A percentile compares a stretch with the other conserved stretches of the same genome.
phyloP scores from a whole-genome alignment of 1,140 invertebrate species.

The Cheumatopsyche charites region DNA sequence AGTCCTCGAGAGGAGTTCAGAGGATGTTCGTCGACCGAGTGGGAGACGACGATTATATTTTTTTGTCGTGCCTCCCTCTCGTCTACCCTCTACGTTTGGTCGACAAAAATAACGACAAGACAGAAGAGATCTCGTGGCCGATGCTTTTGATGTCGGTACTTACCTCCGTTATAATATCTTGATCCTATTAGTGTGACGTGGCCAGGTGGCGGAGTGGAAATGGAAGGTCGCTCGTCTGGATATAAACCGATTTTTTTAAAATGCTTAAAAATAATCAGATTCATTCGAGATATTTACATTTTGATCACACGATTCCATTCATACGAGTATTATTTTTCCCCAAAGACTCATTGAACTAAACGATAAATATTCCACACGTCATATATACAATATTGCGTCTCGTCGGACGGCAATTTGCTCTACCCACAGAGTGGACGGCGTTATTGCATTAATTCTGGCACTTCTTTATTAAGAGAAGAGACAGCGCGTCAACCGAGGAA shows the following conservation, averaged over 20 bases:
- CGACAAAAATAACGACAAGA: constrained; percentile 47
- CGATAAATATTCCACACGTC: no score
- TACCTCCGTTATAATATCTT: constrained; percentile 45
- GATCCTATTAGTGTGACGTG: constrained; percentile 45
- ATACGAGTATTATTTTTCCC: no score
- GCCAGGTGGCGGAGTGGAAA: neutral
- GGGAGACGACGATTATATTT: constrained; percentile 23
- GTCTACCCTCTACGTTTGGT: constrained; percentile 1
- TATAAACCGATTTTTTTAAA: constrained; percentile 33
- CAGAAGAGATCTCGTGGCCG: constrained; percentile 28
- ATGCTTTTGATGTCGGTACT: constrained; percentile 47
- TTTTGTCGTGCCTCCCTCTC: constrained; percentile 16
- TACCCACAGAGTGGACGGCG: neutral
- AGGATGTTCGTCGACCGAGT: constrained; percentile 30
- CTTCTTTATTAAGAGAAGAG: constrained; percentile 28
- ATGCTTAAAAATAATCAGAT: neutral
- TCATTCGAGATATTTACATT: no score
- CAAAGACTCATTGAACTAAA: no score
- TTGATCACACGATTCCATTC: no score
- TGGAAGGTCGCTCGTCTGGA: constrained; percentile 26
- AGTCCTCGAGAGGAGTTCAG: constrained; percentile 44
- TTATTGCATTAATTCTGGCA: constrained; percentile 37
- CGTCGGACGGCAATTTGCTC: no score
- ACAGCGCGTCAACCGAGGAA: constrained; percentile 17
- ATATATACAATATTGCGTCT: no score